Evolutionary conservation across 1,140 invertebrate species (phyloP), one percentile per base, ranked within the genome.

Genomic region (Adoxophyes honmai): DNA sequence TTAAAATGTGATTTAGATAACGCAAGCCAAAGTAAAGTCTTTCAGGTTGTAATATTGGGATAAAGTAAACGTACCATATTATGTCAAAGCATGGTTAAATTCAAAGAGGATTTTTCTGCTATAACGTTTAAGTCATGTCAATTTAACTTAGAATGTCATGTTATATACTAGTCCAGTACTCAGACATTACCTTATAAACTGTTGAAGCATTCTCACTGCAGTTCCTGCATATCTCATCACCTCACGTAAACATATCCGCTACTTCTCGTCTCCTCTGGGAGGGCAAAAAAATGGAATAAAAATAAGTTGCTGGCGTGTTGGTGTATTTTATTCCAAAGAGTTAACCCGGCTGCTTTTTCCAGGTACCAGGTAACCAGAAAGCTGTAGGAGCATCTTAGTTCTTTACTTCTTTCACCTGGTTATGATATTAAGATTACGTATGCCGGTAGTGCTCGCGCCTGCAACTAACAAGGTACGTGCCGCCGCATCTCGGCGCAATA

Each of bases 401-500:
- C 5, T 18, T 5, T 15, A n/a, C 1, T 21, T 44, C 2, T 44
- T 21, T 44, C 39, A 44, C 15, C 39, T 44, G 16, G 15, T 28
- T 28, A 28, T 28, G 39, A 28, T 21, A 48, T 48, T n/a, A 33
- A 16, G 18, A 48, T 28, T 48, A 48, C 18, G 6, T 48, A 48
- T 44, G 39, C 39, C 9, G 39, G 16, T 28, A 28, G 18, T 16
- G 10, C 39, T 18, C 39, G 39, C 18, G 10, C 38, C 42, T 15
- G 60, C 58, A 62, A 59, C 59, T 77, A 75, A 74, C 73, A 70
- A 70, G 64, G 38, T 75, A 70, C 79, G 77, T 82, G 79, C 64
- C 63, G 60, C 54, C 52, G 79, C 77, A 82, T 80, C 77, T 60
- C 53, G 55, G 56, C 59, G 52, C 66, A 73, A 73, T 79, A 82